These are phyloP conservation scores for Lanistes nyassanus DNA, from an alignment of 1,140 invertebrate genomes.

Conservation along the genomic window DNA sequence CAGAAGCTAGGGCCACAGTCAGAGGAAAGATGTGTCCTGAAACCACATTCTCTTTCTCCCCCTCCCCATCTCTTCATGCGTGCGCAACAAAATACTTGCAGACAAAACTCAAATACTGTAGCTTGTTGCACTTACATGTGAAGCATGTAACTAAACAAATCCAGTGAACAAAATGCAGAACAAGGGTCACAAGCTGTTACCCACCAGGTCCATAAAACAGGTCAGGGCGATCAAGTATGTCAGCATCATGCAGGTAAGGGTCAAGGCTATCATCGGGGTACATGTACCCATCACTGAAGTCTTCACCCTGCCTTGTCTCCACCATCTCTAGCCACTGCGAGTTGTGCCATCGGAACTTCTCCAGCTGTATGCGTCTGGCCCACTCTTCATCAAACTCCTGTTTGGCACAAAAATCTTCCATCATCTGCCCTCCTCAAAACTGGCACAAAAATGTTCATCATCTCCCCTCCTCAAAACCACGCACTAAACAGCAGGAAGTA, in stretches of 20 bases:
- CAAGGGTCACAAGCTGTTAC: not conserved
- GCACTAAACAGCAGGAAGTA: too few species aligned
- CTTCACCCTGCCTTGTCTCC: slow-evolving; percentile 66
- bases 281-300: slow-evolving; percentile 57
- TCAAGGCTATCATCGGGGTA: slow-evolving; percentile 61
- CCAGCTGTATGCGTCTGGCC: slow-evolving; percentile 90
- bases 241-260: slow-evolving; percentile 62
- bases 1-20: too few species aligned
- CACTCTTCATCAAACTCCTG: slow-evolving; percentile 88
- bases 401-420: slow-evolving; percentile 12
- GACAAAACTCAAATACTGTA: too few species aligned
- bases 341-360: slow-evolving; percentile 96
- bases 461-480: too few species aligned
- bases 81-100: too few species aligned
- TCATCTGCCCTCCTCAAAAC: too few species aligned
- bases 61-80: too few species aligned
- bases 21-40: too few species aligned
- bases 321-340: slow-evolving; percentile 98
- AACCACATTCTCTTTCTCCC: too few species aligned
- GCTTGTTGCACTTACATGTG: too few species aligned
- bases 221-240: slow-evolving; percentile 63
- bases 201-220: slow-evolving; percentile 57
- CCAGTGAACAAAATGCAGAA: not conserved
- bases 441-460: too few species aligned
- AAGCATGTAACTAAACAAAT: too few species aligned